Evolutionary conservation across 1,140 invertebrate species (phyloP), one percentile per base, ranked within the genome.

Genomic region (Diplogasteroides magnus): DNA sequence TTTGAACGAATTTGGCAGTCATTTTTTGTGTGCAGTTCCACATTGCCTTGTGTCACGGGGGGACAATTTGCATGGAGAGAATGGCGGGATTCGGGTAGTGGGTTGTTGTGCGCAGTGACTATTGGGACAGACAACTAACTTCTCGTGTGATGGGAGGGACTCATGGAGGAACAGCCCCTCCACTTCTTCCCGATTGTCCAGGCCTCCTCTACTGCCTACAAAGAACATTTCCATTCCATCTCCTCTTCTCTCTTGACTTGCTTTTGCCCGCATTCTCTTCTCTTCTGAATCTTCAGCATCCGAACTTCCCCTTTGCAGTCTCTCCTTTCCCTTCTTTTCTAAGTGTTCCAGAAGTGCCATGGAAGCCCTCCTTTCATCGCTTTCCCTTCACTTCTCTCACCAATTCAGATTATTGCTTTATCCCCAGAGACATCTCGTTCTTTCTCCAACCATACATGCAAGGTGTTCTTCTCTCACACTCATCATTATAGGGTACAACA

Each of bases 401-500:
- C 29, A 31, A 62, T 31, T 31, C n/a, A 62, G 25, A 0, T 31
- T 1, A 31, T 29, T 23, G 29, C 31, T 1, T 19, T 2, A 15
- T 23, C 25, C n/a, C 25, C 48, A n/a, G 28, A 27, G 37, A 28
- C 19, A 55, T 65, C 57, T 37, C 57, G 32, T 67, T 58, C 55
- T 67, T 59, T 13, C 57, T 58, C 65, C 32, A 19, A 28, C 6
- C 32, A 29, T 27, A 60, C 0, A 31, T 57, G 57, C 23, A 14
- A 25, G 57, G 14, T 23, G 0, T 23, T 2, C 13, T 37, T 31
- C 25, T 23, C 27, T 59, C 31, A 57, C 59, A 27, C 58, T 68
- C 48, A 56, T 63, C 37, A 68, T 68, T 68, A 32, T 60, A 68
- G 67, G 67, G 23, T 68, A 68, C 59, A 58, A 32, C 31, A 57